Percentiles rank a stretch among this genome's conserved stretches.
Conservation (phyloP, 2,113 vertebrate species). For the Phaethon lepturus region DNA sequence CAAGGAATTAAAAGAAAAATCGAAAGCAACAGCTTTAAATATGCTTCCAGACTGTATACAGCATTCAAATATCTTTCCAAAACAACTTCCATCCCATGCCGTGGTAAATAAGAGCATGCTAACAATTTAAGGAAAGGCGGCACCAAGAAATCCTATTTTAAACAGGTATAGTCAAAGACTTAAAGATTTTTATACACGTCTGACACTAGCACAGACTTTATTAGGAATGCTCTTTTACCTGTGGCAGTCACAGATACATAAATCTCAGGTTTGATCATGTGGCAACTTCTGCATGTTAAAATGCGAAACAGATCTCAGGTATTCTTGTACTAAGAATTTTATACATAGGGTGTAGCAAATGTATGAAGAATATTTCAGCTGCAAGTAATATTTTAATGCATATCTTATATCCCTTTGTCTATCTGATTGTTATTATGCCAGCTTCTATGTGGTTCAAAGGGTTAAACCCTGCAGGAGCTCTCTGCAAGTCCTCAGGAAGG, state of each 20-base stretch:
- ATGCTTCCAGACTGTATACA: slow-evolving; percentile 40
- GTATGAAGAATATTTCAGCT: neutral
- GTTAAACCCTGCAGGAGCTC: neutral
- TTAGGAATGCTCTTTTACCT: slow-evolving; percentile 1
- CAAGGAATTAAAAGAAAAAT: slow-evolving; percentile 70
- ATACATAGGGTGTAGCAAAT: neutral
- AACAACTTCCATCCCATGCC: neutral
- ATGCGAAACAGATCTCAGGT: neutral
- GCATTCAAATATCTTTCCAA: slow-evolving; percentile 21
- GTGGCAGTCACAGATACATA: slow-evolving; percentile 22
- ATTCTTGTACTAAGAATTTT: neutral
- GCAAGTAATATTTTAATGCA: neutral
- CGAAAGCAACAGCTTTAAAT: slow-evolving; percentile 63
- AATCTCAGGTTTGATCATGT: slow-evolving; percentile 10
- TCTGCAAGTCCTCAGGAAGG: neutral
- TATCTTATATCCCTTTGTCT: neutral
- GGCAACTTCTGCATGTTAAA: slow-evolving; percentile 40
- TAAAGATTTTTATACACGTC: neutral
- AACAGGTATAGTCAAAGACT: neutral
- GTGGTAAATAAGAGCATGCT: neutral
- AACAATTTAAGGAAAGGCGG: neutral
- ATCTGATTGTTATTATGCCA: neutral
- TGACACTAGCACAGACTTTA: neutral
- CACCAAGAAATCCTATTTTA: neutral
- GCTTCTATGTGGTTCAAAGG: neutral